Conservation (phyloP, 2,113 vertebrate genomes). For the Scophthalmus maximus region DNA sequence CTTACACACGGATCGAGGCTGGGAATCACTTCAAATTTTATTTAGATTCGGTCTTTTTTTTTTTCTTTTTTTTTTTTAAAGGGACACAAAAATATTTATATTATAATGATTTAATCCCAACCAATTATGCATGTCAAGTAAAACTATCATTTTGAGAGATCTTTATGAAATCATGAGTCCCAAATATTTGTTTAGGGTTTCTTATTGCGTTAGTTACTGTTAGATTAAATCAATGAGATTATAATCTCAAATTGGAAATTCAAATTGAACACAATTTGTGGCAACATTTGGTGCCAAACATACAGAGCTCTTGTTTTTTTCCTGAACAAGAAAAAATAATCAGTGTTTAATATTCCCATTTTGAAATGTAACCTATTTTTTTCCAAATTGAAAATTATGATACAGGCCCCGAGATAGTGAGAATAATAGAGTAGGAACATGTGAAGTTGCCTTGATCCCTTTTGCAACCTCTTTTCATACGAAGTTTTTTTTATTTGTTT, state of each 20-base stretch:
- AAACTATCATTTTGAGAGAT: not conserved
- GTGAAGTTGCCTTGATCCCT: too few species aligned
- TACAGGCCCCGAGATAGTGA: not conserved
- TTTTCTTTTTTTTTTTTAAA: too few species aligned
- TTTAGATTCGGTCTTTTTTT: too few species aligned
- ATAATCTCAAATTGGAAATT: not conserved
- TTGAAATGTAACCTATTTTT: too few species aligned
- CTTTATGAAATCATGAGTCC: too few species aligned
- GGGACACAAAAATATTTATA: not conserved
- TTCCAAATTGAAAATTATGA: not conserved
- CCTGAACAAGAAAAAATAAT: constrained; percentile 6
- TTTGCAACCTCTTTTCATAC: too few species aligned
- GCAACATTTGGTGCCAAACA: not conserved
- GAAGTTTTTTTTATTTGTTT: too few species aligned
- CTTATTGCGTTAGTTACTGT: not conserved
- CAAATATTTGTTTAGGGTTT: not conserved
- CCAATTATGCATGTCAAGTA: not conserved
- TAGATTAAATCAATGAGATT: not conserved
- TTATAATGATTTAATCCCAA: not conserved
- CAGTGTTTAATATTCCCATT: too few species aligned
- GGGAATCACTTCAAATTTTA: too few species aligned
- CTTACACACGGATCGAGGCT: constrained; percentile 16
- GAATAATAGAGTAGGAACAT: not conserved
- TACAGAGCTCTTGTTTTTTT: not conserved
- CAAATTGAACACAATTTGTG: too few species aligned